Percentiles rank a stretch among this genome's conserved stretches.
These are phyloP conservation scores for Oxyruncus cristatus DNA, from an alignment of 2,113 vertebrate species.

Conservation along the genomic window DNA sequence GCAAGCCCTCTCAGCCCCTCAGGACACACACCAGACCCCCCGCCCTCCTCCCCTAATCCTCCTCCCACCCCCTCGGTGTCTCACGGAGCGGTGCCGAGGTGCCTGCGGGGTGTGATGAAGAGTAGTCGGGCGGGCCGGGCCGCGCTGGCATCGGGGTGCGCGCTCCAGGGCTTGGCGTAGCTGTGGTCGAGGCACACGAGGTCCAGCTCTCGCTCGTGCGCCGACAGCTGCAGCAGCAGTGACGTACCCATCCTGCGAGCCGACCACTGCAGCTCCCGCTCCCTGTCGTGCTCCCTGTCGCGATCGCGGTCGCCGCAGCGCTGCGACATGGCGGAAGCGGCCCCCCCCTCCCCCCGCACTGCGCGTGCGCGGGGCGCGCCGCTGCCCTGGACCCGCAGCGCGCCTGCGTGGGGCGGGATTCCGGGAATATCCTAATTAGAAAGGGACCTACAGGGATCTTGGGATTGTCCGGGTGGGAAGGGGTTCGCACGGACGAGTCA, in stretches of 20 bases:
- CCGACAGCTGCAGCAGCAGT: conserved; percentile 90
- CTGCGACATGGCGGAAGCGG: conserved; percentile 73
- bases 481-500: too few species aligned
- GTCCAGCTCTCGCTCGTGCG: conserved; percentile 91
- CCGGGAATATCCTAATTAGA: not conserved
- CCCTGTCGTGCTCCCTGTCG: conserved; percentile 68
- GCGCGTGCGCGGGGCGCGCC: not conserved
- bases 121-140: conserved; percentile 90
- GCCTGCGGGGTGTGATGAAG: conserved; percentile 87
- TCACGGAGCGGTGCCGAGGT: conserved; percentile 7
- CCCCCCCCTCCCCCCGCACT: not conserved
- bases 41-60: too few species aligned
- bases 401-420: not conserved
- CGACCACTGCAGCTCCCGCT: conserved; percentile 88
- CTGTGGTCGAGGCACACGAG: conserved; percentile 94
- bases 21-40: too few species aligned
- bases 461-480: too few species aligned
- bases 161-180: conserved; percentile 96
- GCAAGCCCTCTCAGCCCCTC: too few species aligned
- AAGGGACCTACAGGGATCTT: not conserved
- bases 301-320: conserved; percentile 68
- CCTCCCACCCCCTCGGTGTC: too few species aligned
- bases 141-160: conserved; percentile 93
- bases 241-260: conserved; percentile 92
- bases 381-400: not conserved